Evolutionary conservation across 1,140 invertebrate genomes (phyloP).

Genomic region (Trichomalopsis sarcophagae): DNA sequence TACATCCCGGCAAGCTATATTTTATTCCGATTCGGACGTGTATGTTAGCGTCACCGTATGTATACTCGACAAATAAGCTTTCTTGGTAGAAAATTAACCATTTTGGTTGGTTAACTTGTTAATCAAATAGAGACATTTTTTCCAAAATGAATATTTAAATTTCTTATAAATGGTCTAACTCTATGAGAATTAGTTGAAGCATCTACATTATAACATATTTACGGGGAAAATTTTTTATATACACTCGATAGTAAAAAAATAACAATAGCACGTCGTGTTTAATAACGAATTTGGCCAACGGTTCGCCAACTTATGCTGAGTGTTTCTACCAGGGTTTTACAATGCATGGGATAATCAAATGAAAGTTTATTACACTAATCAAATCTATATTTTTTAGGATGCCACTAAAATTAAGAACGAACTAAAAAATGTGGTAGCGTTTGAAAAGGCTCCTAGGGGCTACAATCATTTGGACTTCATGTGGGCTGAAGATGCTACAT

Average conservation of each 20-base stretch:
- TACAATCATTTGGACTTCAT: slow-evolving; percentile 18
- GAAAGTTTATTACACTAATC: background rate
- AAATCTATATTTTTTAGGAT: background rate
- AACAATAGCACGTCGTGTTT: too few species aligned
- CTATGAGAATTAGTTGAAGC: too few species aligned
- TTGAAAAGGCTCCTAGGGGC: background rate
- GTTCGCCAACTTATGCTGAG: too few species aligned
- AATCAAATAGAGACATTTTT: too few species aligned
- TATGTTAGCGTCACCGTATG: background rate
- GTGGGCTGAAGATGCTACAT: background rate
- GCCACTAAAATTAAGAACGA: background rate
- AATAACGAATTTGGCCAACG: too few species aligned
- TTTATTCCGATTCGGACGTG: background rate
- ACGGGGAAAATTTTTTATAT: too few species aligned
- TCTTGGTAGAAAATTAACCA: too few species aligned
- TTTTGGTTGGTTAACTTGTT: too few species aligned
- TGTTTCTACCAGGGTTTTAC: background rate
- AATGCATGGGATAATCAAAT: background rate
- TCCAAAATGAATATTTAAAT: too few species aligned
- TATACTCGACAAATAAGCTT: background rate
- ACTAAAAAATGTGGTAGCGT: slow-evolving; percentile 1
- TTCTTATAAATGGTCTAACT: too few species aligned
- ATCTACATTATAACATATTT: too few species aligned
- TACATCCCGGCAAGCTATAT: background rate
- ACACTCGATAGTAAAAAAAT: too few species aligned